Evolutionary conservation across 92 coral and sea anemone species (phyloP), one percentile per base, ranked within the genome.

Genomic region (Paragorgia papillata): DNA sequence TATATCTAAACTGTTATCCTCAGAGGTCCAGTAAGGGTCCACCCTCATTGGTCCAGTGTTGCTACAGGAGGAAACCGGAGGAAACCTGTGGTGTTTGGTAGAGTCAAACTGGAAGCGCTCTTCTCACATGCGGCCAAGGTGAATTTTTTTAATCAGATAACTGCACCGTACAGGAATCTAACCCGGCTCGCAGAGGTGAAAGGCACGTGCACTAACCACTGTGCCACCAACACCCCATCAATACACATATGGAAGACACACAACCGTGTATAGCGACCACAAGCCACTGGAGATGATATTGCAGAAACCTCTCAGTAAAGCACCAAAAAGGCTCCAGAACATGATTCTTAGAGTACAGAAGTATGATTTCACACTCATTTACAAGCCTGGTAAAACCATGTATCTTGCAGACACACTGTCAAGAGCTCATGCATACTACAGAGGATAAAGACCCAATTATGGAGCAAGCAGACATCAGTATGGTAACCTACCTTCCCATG

Each of bases 381-480:
- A 60, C 41, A 27, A 30, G 19, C 34, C 34, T 9, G 68, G 44
- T 9, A 27, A 27, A 8, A 25, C 20, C 33, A 62, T 62, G 68
- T 62, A 62, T 27, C 12, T 62, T 18, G 68, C 68, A 0, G 46
- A 31, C 31, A 62, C 68, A 30, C 41, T 62, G 2, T 31, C 46
- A 13, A 29, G 41, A 30, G 68, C 68, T 34, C 73, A 59, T 71
- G 50, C 73, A 59, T 71, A 44, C 60, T 35, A 43, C 79, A 15
- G 69, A 68, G 37, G 57, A 68, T 33, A 27, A 62, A 31, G 75
- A 44, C 34, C 55, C 79, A 24, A 64, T 50, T 40, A 80, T 56
- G 26, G 84, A 79, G 60, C 78, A 64, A 13, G 84, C 70, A 64
- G 69, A 79, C 62, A 57, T 79, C 27, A 73, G 56, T 57, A 34